phyloP scores from a whole-genome alignment of 2,888 invertebrate species.

The Acronicta alni region DNA sequence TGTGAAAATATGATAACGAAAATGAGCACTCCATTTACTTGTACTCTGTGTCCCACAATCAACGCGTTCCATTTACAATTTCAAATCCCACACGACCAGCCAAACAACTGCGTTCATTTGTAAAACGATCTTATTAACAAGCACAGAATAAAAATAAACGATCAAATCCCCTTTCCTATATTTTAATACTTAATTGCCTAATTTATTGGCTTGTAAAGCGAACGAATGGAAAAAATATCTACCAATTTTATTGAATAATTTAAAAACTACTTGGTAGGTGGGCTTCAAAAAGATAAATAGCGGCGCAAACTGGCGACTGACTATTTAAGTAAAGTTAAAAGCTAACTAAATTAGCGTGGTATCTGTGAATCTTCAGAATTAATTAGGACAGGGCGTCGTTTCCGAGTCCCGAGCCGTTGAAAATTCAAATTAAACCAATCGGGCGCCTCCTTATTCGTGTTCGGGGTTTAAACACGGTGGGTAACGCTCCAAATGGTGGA shows the following conservation, averaged over 20 bases:
- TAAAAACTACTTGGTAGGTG: slow-evolving; percentile 70
- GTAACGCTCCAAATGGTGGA: slow-evolving; percentile 85
- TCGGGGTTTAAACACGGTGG: slow-evolving; percentile 85
- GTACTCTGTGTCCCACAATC: slow-evolving; percentile 10
- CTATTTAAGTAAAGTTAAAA: slow-evolving; percentile 83
- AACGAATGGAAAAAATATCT: slow-evolving; percentile 47
- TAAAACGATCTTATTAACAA: slow-evolving; percentile 34
- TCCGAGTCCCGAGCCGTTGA: slow-evolving; percentile 79
- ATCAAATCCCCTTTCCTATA: slow-evolving; percentile 44
- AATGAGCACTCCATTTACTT: slow-evolving; percentile 21
- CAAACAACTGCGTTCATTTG: slow-evolving; percentile 18
- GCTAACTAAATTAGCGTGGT: slow-evolving; percentile 86
- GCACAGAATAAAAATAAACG: slow-evolving; percentile 36
- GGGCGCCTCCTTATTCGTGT: slow-evolving; percentile 89
- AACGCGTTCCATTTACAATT: slow-evolving; percentile 26
- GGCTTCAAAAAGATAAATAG: slow-evolving; percentile 82
- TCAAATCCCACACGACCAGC: slow-evolving; percentile 20
- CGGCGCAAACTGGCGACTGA: slow-evolving; percentile 73
- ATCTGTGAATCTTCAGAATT: slow-evolving; percentile 88
- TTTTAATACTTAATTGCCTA: slow-evolving; percentile 58
- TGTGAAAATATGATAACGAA: neutral
- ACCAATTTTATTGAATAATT: slow-evolving; percentile 37
- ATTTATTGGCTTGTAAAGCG: slow-evolving; percentile 58
- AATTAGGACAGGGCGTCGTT: slow-evolving; percentile 82
- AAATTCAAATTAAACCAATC: slow-evolving; percentile 89